Evolutionary conservation across 2,797 vertebrate genomes (phyloP).

Genomic region (Gephyroberyx darwinii): DNA sequence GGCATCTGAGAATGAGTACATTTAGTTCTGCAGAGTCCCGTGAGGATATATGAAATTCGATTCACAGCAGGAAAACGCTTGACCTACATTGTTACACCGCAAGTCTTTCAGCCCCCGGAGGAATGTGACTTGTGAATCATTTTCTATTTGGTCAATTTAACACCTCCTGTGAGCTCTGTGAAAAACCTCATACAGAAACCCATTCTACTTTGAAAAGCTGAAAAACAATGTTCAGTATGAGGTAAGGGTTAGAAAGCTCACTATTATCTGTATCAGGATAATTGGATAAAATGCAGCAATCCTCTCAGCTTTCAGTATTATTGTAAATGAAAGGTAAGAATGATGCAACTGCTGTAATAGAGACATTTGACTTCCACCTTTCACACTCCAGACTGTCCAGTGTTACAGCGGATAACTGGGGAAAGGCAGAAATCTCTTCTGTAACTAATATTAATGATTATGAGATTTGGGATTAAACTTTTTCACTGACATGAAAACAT

Average conservation of each 20-base stretch:
- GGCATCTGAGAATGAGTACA: background rate
- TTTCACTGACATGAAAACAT: background rate
- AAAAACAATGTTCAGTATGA: constrained; percentile 9
- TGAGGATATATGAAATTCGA: constrained; percentile 29
- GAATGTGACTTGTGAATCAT: constrained; percentile 47
- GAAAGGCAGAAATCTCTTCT: background rate
- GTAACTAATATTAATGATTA: background rate
- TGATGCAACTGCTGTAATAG: background rate
- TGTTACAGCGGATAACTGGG: background rate
- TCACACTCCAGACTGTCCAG: background rate
- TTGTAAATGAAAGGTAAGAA: background rate
- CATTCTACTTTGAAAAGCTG: constrained; percentile 1
- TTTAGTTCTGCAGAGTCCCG: constrained; percentile 1
- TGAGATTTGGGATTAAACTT: background rate
- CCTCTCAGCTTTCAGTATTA: background rate
- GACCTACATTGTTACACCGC: constrained; percentile 33
- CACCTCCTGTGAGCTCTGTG: constrained; percentile 11
- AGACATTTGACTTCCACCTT: background rate
- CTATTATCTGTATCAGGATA: background rate
- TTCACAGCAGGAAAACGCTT: constrained; percentile 28
- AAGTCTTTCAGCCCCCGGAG: constrained; percentile 36
- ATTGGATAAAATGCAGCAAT: constrained; percentile 7
- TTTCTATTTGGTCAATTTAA: constrained; percentile 23
- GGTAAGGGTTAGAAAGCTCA: constrained; percentile 13
- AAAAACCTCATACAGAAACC: background rate